These are phyloP conservation scores for Rhinoptilus africanus DNA, from an alignment of 2,113 vertebrate species.

Conservation along the genomic window DNA sequence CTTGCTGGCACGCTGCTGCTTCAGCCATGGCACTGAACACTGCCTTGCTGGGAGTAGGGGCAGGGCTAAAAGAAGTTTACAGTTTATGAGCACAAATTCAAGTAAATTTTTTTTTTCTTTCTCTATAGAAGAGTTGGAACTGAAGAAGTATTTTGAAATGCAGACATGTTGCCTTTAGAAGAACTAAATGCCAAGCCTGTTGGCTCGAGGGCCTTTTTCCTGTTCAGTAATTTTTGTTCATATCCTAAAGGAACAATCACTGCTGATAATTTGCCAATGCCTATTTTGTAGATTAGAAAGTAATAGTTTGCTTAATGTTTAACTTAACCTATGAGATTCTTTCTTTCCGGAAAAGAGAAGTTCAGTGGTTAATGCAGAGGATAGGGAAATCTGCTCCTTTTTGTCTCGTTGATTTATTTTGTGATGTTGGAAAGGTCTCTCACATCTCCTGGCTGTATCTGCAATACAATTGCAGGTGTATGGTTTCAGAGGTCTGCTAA, in stretches of 20 bases:
- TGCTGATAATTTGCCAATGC: background rate
- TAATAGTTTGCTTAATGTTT: background rate
- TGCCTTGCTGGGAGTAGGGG: background rate
- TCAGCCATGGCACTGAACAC: background rate
- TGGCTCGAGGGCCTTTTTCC: background rate
- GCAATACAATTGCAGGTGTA: background rate
- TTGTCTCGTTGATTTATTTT: background rate
- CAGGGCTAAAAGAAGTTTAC: background rate
- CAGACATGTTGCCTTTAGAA: background rate
- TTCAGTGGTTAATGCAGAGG: background rate
- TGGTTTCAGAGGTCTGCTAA: background rate
- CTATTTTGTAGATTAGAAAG: slow-evolving; percentile 12
- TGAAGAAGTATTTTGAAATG: background rate
- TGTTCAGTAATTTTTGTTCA: background rate
- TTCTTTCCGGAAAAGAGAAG: background rate
- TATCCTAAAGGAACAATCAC: background rate
- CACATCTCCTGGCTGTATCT: background rate
- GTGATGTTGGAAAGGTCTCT: background rate
- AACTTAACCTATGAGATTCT: background rate
- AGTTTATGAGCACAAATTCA: background rate
- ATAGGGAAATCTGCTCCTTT: background rate
- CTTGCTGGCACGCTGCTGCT: background rate
- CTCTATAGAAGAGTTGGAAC: background rate
- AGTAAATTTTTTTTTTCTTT: background rate
- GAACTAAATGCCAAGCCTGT: background rate